Conservation (phyloP, 1,140 invertebrate species). For the Apis laboriosa region DNA sequence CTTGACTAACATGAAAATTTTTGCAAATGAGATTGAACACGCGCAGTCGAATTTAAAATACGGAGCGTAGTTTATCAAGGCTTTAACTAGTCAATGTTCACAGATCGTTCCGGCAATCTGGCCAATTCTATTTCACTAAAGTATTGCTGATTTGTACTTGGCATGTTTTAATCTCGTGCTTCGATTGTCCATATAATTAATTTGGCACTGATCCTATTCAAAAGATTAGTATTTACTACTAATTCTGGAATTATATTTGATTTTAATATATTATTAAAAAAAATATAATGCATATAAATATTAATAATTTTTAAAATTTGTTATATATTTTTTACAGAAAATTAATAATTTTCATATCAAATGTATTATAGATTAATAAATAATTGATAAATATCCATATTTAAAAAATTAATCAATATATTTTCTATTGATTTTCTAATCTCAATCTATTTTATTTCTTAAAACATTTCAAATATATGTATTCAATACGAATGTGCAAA, state of each 20-base stretch:
- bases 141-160: slow-evolving; percentile 11
- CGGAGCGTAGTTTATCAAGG: slow-evolving; percentile 22
- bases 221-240: background rate
- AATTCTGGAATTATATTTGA: background rate
- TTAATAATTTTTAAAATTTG: too few species aligned
- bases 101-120: slow-evolving; percentile 16
- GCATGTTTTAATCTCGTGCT: background rate
- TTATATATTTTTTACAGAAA: too few species aligned
- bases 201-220: background rate
- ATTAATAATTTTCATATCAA: too few species aligned
- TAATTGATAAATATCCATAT: too few species aligned
- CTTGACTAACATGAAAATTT: slow-evolving; percentile 26
- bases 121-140: slow-evolving; percentile 34
- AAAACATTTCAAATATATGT: too few species aligned
- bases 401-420: too few species aligned
- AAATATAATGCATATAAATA: too few species aligned
- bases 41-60: slow-evolving; percentile 41
- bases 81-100: slow-evolving; percentile 40
- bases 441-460: too few species aligned
- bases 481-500: too few species aligned
- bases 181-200: background rate
- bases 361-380: too few species aligned
- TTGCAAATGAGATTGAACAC: slow-evolving; percentile 42
- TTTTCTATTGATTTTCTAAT: too few species aligned
- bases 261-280: too few species aligned